Percentiles rank a stretch among this genome's conserved stretches.
Conservation (phyloP, 2,113 vertebrate species). For the Lathamus discolor region DNA sequence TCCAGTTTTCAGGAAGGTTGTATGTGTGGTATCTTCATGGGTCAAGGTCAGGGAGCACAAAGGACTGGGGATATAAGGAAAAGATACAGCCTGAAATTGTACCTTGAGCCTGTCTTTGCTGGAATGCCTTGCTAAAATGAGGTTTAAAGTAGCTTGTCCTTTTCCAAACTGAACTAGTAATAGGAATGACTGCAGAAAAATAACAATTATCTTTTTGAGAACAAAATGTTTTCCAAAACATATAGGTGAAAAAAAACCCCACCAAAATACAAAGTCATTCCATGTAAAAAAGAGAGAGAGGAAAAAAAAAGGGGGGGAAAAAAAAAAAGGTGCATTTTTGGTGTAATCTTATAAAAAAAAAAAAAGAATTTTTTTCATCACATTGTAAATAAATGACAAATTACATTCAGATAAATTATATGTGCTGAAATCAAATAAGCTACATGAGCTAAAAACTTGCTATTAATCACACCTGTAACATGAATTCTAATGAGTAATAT, state of each 20-base stretch:
- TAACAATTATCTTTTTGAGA: neutral
- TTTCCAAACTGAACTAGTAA: neutral
- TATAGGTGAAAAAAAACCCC: neutral
- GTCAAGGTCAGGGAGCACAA: neutral
- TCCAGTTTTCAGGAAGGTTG: neutral
- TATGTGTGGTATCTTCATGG: neutral
- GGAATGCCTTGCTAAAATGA: neutral
- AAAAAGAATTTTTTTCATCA: neutral
- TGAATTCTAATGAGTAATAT: neutral
- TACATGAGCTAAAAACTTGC: neutral
- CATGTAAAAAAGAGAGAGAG: rapidly evolving
- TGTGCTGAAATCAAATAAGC: neutral
- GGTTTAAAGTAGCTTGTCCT: neutral
- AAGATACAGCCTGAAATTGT: rapidly evolving
- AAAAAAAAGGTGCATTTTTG: neutral
- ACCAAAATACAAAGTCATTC: neutral
- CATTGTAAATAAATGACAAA: neutral
- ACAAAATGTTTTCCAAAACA: neutral
- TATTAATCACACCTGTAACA: neutral
- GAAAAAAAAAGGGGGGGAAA: neutral
- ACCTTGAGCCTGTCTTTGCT: neutral
- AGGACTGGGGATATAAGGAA: neutral
- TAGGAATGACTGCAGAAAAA: neutral
- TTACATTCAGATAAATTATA: neutral
- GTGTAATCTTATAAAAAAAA: neutral